Percentiles rank a stretch among this genome's conserved stretches.
phyloP scores from a whole-genome alignment of 2,797 vertebrate species.

The Neosilurus mollespiculum region DNA sequence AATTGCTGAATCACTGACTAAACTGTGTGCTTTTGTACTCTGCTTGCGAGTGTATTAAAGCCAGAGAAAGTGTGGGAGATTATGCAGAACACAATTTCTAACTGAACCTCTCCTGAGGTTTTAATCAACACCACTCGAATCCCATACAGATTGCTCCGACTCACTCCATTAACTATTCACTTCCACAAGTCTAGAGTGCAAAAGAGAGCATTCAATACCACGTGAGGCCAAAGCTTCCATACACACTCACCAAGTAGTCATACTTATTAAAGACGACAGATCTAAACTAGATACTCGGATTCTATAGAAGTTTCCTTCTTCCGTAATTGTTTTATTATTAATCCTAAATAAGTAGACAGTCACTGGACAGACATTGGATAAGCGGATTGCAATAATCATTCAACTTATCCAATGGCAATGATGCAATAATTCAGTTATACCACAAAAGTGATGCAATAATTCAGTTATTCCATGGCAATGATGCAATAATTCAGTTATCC shows the following conservation, averaged over 20 bases:
- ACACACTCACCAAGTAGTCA: background rate
- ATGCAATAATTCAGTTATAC: no score
- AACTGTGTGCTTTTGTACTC: background rate
- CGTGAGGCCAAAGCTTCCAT: background rate
- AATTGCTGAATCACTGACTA: constrained; percentile 10
- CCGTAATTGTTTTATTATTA: no score
- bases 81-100: constrained; percentile 21
- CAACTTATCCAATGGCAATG: no score
- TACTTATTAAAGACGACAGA: background rate
- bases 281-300: background rate
- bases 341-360: no score
- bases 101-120: constrained; percentile 2
- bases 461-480: no score
- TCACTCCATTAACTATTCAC: constrained; percentile 32
- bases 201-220: background rate
- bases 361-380: no score
- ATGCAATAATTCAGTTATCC: no score
- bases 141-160: constrained; percentile 51
- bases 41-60: background rate
- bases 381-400: no score
- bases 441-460: no score
- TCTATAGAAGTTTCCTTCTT: background rate
- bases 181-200: background rate
- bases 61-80: constrained; percentile 22
- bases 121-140: constrained; percentile 27